Evolutionary conservation across 64 coral and sea anemone species (phyloP), one percentile per base, ranked within the genome.

Genomic region (Orbicella faveolata): DNA sequence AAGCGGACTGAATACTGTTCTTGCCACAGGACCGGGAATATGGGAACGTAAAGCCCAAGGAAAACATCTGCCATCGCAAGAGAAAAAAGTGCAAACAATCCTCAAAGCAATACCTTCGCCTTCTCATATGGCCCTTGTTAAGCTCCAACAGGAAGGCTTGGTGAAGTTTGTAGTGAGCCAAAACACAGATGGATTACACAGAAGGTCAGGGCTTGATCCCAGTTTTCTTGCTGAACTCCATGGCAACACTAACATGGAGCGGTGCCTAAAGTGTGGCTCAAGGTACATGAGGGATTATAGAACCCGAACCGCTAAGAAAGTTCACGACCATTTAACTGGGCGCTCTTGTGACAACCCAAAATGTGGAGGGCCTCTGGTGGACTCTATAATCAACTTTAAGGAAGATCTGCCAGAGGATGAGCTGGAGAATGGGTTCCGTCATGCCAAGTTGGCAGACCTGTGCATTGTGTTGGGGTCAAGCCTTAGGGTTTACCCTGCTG

Each of bases 391-490:
- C 18, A 94, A 94, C 57, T 94, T 94, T 79, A 89, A 89, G 44
- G 92, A 94, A 89, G 80, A 52, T 4, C 80, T 94, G 2, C 92
- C 92, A 20, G 61, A 94, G 52, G 92, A 94, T 79, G 92, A 94
- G 61, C 37, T 94, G 13, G 23, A 79, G n/a, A 89, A 89, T 9
- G 73, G 70, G 23, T 94, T 84, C 59, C 20, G 78, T 1, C 81
- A 76, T 59, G 78, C 74, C 4, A 16, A 66, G 21, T 78, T 73
- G 61, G 73, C 92, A 37, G 92, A 94, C 21, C 61, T 94, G 9
- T 94, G 92, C 70, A 78, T 94, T 17, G 87, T 94, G 48, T 76
- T 94, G 51, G 92, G 92, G 0, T 94, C 92, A 9, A 94, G 92
- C 51, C 92, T 94, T 0, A 84, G 92, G 14, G 92, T 94, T 2